phyloP scores from a whole-genome alignment of 2,113 vertebrate species.

The Sapayoa aenigma region DNA sequence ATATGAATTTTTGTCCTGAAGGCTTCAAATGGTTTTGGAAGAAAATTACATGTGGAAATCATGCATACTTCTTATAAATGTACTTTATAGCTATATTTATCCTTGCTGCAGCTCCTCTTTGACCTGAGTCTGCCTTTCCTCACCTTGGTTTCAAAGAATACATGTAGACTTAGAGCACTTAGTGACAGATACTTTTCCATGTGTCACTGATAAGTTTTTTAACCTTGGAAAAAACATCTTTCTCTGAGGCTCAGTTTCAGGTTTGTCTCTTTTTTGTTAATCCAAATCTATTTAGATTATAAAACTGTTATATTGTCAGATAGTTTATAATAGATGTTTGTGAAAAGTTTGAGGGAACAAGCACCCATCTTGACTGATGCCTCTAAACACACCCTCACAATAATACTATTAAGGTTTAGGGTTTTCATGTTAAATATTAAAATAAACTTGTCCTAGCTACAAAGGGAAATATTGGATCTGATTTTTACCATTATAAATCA shows the following conservation, averaged over 20 bases:
- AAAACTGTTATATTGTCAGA: neutral
- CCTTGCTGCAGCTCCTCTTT: neutral
- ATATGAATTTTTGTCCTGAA: neutral
- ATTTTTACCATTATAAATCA: constrained; percentile 8
- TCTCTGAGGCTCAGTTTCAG: neutral
- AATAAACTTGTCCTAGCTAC: neutral
- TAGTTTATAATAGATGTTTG: neutral
- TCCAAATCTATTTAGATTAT: neutral
- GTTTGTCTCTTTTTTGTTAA: neutral
- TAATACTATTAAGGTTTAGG: neutral
- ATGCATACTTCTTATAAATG: neutral
- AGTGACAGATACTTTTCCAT: neutral
- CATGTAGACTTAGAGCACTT: neutral
- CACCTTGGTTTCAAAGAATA: neutral
- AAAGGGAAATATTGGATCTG: neutral
- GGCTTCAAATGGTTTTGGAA: neutral
- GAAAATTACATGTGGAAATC: neutral
- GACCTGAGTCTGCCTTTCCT: neutral
- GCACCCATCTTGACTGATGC: neutral
- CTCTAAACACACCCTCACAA: neutral
- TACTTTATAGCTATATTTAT: neutral
- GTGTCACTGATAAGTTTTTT: neutral
- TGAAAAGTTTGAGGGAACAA: neutral
- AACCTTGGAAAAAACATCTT: neutral
- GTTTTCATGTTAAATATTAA: neutral